Evolutionary conservation across 2,113 vertebrate species (phyloP).

Genomic region (Caranx ignobilis): DNA sequence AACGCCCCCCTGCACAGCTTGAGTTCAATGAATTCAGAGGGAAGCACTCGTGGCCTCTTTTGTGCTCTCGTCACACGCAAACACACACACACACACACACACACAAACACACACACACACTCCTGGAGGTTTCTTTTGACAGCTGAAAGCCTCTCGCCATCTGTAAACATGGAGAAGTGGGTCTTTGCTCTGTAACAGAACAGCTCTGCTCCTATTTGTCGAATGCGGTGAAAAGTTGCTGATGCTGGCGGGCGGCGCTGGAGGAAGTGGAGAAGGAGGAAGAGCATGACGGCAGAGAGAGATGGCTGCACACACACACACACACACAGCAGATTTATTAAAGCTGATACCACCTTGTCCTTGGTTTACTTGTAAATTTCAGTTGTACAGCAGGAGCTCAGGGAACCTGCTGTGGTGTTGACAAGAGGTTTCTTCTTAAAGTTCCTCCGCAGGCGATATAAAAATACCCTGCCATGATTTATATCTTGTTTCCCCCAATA

Average conservation of each 20-base stretch:
- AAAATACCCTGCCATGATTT: too few species aligned
- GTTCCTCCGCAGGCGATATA: too few species aligned
- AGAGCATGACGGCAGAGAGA: background rate
- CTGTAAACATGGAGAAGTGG: constrained; percentile 31
- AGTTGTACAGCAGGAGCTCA: background rate
- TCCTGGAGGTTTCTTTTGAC: constrained; percentile 49
- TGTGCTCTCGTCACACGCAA: constrained; percentile 26
- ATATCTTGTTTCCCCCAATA: too few species aligned
- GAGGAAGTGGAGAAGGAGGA: constrained; percentile 13
- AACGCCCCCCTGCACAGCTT: background rate
- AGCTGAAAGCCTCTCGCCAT: constrained; percentile 50
- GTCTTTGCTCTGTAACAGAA: constrained; percentile 52
- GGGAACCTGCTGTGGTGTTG: background rate
- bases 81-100: too few species aligned
- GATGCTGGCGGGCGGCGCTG: constrained; percentile 12
- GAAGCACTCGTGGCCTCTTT: constrained; percentile 19
- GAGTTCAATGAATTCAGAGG: background rate
- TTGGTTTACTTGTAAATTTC: background rate
- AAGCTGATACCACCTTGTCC: background rate
- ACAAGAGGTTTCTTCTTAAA: background rate
- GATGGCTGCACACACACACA: constrained; percentile 11
- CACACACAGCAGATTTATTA: background rate
- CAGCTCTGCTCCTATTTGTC: constrained; percentile 39
- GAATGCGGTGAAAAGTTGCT: constrained; percentile 36
- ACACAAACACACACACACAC: background rate